These are phyloP conservation scores for Halichoeres trimaculatus DNA, from an alignment of 2,113 vertebrate species.

Conservation along the genomic window DNA sequence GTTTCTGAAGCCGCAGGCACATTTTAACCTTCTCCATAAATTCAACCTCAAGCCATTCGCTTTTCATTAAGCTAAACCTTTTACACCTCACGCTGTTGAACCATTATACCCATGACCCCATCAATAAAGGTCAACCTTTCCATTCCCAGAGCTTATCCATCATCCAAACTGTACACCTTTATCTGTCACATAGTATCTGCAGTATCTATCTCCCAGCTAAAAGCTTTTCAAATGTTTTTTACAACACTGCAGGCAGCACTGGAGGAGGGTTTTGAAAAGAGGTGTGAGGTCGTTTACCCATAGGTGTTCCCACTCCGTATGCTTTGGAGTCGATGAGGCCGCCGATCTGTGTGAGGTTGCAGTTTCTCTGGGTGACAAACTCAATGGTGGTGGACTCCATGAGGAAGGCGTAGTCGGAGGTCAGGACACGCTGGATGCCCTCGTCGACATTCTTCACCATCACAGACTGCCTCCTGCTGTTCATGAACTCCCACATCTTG, in stretches of 20 bases:
- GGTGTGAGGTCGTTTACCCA: constrained; percentile 86
- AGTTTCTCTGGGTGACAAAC: constrained; percentile 97
- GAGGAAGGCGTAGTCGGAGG: constrained; percentile 96
- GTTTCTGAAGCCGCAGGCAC: constrained; percentile 20
- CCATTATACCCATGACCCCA: constrained; percentile 50
- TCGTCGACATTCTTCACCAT: constrained; percentile 97
- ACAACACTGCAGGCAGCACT: constrained; percentile 5
- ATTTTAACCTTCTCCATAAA: constrained; percentile 66
- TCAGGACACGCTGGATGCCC: constrained; percentile 94
- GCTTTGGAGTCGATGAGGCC: constrained; percentile 98
- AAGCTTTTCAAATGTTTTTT: neutral
- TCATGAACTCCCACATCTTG: constrained; percentile 99
- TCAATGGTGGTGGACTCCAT: constrained; percentile 99
- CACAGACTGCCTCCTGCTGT: constrained; percentile 94
- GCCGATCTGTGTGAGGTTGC: constrained; percentile 97
- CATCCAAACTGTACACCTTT: constrained; percentile 26
- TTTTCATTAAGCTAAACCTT: constrained; percentile 67
- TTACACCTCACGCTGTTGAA: constrained; percentile 44
- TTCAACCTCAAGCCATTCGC: constrained; percentile 50
- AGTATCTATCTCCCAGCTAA: constrained; percentile 5
- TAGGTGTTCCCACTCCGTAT: constrained; percentile 96
- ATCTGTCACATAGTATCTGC: constrained; percentile 29
- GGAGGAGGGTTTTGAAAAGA: neutral
- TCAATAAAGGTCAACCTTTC: constrained; percentile 66
- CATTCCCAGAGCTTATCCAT: constrained; percentile 48